phyloP scores from a whole-genome alignment of 1,140 invertebrate genomes.

The Palaemon carinicauda region DNA sequence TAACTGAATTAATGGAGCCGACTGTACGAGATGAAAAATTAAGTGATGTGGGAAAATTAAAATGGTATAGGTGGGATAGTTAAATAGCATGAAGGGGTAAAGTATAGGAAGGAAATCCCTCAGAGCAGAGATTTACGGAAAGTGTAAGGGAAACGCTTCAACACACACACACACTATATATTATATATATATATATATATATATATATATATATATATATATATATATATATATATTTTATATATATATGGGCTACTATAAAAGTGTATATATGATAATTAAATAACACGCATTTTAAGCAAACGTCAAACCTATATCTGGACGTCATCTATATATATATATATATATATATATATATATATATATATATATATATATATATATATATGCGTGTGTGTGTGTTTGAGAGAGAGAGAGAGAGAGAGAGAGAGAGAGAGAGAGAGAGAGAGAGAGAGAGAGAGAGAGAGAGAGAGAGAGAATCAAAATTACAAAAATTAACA shows the following conservation, averaged over 20 bases:
- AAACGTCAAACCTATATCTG: too few relatives aligned
- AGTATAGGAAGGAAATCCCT: background rate
- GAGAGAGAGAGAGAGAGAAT: background rate
- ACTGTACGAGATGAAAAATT: background rate
- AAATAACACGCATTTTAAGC: too few relatives aligned
- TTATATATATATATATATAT: too few relatives aligned
- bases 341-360: background rate
- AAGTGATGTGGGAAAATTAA: background rate
- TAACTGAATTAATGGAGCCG: too few relatives aligned
- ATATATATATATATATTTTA: too few relatives aligned
- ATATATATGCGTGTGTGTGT: background rate
- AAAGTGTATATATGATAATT: too few relatives aligned
- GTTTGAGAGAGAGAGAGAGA: background rate
- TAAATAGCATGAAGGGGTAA: background rate
- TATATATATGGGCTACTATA: too few relatives aligned
- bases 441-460: background rate
- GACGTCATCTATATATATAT: background rate
- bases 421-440: background rate
- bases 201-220: too few relatives aligned
- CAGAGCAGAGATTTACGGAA: too few relatives aligned
- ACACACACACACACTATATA: too few relatives aligned
- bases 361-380: conserved; percentile 7
- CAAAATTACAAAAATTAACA: too few relatives aligned
- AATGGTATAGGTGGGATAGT: background rate
- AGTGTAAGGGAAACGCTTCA: background rate